phyloP scores from a whole-genome alignment of 2,797 vertebrate species.

The Xenentodon cancila region DNA sequence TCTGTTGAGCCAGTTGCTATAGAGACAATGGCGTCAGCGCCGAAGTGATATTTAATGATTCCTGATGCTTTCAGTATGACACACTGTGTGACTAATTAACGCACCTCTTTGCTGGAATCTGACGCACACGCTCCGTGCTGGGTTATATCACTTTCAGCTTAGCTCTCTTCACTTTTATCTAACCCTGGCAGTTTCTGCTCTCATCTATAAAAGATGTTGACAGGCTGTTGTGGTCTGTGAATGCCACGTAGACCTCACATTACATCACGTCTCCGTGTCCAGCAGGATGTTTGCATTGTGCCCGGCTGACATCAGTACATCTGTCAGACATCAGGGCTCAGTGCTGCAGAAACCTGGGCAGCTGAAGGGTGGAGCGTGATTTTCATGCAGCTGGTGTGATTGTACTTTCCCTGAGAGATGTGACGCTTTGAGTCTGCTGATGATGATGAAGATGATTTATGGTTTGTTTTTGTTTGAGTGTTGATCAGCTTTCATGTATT shows the following conservation, averaged over 20 bases:
- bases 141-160: slow-evolving; percentile 16
- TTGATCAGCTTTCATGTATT: slow-evolving; percentile 10
- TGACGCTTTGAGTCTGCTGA: neutral
- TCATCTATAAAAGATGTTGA: slow-evolving; percentile 36
- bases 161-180: neutral
- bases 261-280: slow-evolving; percentile 52
- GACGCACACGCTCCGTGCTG: slow-evolving; percentile 11
- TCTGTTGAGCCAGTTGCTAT: slow-evolving; percentile 72
- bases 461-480: slow-evolving; percentile 12
- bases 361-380: slow-evolving; percentile 24
- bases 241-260: slow-evolving; percentile 47
- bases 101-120: slow-evolving; percentile 31
- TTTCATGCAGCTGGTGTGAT: slow-evolving; percentile 19
- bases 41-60: slow-evolving; percentile 60
- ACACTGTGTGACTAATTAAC: slow-evolving; percentile 58
- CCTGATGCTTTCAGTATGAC: slow-evolving; percentile 62
- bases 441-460: slow-evolving; percentile 20
- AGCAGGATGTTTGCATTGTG: slow-evolving; percentile 50
- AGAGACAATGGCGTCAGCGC: slow-evolving; percentile 62
- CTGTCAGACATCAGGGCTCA: slow-evolving; percentile 42
- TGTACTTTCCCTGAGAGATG: slow-evolving; percentile 1
- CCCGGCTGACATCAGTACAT: slow-evolving; percentile 60
- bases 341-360: slow-evolving; percentile 26
- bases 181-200: neutral
- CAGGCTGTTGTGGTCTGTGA: slow-evolving; percentile 35